A percentile compares a stretch with the other conserved stretches of the same genome.
phyloP scores from a whole-genome alignment of 2,888 invertebrate genomes.

The Sipha maydis region DNA sequence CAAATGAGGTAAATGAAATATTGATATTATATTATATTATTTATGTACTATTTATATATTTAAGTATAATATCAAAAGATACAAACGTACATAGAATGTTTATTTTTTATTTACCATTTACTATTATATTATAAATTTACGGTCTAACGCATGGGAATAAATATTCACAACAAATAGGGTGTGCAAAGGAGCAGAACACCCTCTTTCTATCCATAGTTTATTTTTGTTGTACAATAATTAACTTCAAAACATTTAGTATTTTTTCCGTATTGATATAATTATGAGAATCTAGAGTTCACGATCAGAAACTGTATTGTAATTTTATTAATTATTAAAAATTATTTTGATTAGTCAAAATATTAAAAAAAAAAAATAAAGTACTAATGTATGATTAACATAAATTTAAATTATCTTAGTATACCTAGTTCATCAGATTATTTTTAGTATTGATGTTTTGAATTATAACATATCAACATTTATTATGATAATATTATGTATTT shows the following conservation, averaged over 20 bases:
- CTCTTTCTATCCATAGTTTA: slow-evolving; percentile 4
- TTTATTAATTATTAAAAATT: too few relatives aligned
- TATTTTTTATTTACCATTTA: neutral
- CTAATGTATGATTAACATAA: too few relatives aligned
- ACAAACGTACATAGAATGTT: neutral
- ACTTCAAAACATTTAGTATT: neutral
- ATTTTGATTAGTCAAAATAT: too few relatives aligned
- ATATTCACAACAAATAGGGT: slow-evolving; percentile 28
- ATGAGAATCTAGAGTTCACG: too few relatives aligned
- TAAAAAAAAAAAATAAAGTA: too few relatives aligned
- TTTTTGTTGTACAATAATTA: slow-evolving; percentile 7
- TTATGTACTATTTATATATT: neutral
- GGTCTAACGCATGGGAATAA: slow-evolving; percentile 57
- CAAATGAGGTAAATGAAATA: slow-evolving; percentile 84
- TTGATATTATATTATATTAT: neutral
- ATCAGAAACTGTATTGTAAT: too few relatives aligned
- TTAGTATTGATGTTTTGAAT: too few relatives aligned
- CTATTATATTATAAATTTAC: slow-evolving; percentile 23
- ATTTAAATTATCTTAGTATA: too few relatives aligned
- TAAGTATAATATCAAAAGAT: neutral
- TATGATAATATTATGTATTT: too few relatives aligned
- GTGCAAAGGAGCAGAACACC: slow-evolving; percentile 57
- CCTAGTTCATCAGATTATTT: too few relatives aligned
- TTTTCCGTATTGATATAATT: neutral
- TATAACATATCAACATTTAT: too few relatives aligned